These are phyloP conservation scores for Amphiduros pacificus DNA, from an alignment of 2,888 invertebrate genomes.

Conservation along the genomic window DNA sequence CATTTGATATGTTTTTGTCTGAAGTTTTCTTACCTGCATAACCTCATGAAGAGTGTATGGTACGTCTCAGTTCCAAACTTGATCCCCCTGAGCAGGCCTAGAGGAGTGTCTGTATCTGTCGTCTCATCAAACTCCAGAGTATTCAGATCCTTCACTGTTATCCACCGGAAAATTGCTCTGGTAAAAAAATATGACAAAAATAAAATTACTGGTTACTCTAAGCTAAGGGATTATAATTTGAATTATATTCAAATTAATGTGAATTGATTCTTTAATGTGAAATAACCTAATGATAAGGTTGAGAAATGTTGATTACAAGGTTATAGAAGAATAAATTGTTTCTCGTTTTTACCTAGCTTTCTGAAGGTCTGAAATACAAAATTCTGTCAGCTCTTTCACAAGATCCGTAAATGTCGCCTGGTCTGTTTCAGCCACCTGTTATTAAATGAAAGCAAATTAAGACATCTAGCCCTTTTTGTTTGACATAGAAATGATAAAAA, in stretches of 20 bases:
- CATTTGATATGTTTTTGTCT: too few relatives aligned
- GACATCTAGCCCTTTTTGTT: too few relatives aligned
- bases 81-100: conserved; percentile 58
- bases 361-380: conserved; percentile 53
- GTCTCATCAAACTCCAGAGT: conserved; percentile 65
- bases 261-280: too few relatives aligned
- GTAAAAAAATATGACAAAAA: background rate
- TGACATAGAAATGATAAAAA: background rate
- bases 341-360: conserved; percentile 54
- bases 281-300: too few relatives aligned
- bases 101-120: conserved; percentile 51
- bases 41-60: conserved; percentile 59
- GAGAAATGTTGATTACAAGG: too few relatives aligned
- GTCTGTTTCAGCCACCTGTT: conserved; percentile 56
- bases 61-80: conserved; percentile 61
- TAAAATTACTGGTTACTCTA: too few relatives aligned
- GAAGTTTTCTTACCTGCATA: conserved; percentile 55
- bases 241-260: too few relatives aligned
- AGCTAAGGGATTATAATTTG: too few relatives aligned
- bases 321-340: too few relatives aligned
- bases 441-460: too few relatives aligned
- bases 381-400: conserved; percentile 53
- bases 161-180: conserved; percentile 58
- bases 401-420: conserved; percentile 58
- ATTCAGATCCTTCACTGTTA: conserved; percentile 60